These are phyloP conservation scores for Okapia johnstoni DNA, from an alignment of 2,113 vertebrate species.

Conservation along the genomic window DNA sequence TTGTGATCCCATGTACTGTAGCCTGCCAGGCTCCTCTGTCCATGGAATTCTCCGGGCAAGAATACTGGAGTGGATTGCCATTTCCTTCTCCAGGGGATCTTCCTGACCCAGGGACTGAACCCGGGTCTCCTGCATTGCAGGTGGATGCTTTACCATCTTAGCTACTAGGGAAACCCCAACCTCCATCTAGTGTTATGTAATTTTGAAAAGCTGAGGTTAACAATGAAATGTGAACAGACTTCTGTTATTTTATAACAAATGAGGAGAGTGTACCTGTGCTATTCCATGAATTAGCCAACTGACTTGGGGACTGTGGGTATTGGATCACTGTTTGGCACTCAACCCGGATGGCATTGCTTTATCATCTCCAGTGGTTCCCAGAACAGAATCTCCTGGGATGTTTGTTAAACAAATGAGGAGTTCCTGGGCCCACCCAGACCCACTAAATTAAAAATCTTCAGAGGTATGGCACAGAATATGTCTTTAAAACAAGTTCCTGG, in stretches of 20 bases:
- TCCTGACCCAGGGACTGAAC: neutral
- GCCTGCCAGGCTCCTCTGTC: neutral
- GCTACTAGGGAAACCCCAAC: neutral
- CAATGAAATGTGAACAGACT: neutral
- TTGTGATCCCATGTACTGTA: neutral
- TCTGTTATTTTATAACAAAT: neutral
- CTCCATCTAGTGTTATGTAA: neutral
- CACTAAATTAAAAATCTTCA: neutral
- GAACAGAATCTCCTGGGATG: neutral
- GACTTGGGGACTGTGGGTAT: neutral
- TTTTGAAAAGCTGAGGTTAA: neutral
- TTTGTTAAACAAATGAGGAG: neutral
- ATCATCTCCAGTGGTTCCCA: neutral
- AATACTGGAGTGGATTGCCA: neutral
- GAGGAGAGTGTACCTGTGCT: neutral
- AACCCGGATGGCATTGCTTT: neutral
- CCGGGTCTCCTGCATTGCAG: neutral
- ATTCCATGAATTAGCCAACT: neutral
- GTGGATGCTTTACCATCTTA: neutral
- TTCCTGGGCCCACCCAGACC: neutral
- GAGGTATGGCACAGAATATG: neutral
- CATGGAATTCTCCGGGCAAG: neutral
- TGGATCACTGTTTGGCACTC: neutral
- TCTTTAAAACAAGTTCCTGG: neutral
- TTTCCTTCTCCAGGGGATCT: neutral